A percentile compares a stretch with the other conserved stretches of the same genome.
phyloP scores from a whole-genome alignment of 2,797 vertebrate species.

The Acestrorhynchus altus region DNA sequence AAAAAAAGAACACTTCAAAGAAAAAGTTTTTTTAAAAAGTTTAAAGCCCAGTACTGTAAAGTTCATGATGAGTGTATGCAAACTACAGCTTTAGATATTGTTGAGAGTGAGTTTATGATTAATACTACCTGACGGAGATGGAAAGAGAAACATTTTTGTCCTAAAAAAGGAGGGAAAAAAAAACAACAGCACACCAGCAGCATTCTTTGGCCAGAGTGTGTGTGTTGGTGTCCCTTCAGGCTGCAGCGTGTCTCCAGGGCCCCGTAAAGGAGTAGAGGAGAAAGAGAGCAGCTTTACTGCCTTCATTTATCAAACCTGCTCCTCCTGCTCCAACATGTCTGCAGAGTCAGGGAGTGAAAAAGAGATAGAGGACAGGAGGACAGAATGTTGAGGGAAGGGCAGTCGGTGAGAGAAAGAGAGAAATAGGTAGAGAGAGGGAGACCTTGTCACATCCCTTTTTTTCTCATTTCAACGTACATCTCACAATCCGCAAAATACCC shows the following conservation, averaged over 20 bases:
- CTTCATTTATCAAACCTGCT: constrained; percentile 13
- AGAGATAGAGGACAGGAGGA: neutral
- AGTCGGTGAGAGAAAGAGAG: neutral
- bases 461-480: constrained; percentile 6
- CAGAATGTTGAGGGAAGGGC: neutral
- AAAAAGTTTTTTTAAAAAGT: too few species aligned
- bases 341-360: constrained; percentile 2
- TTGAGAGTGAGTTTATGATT: too few species aligned
- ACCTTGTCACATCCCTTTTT: constrained; percentile 4
- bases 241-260: neutral
- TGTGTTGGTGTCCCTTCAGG: neutral
- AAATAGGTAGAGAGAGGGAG: neutral
- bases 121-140: neutral
- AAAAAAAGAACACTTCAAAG: too few species aligned
- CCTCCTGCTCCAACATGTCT: neutral
- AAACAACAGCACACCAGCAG: neutral
- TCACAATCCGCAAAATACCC: constrained; percentile 26
- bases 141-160: neutral
- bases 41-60: too few species aligned
- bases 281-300: constrained; percentile 14
- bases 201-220: neutral
- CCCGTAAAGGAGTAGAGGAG: neutral
- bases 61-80: too few species aligned
- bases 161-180: neutral
- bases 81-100: too few species aligned